A percentile compares a stretch with the other conserved stretches of the same genome.
Conservation (phyloP, 2,888 invertebrate genomes). For the Harpagoxenus sublaevis region DNA sequence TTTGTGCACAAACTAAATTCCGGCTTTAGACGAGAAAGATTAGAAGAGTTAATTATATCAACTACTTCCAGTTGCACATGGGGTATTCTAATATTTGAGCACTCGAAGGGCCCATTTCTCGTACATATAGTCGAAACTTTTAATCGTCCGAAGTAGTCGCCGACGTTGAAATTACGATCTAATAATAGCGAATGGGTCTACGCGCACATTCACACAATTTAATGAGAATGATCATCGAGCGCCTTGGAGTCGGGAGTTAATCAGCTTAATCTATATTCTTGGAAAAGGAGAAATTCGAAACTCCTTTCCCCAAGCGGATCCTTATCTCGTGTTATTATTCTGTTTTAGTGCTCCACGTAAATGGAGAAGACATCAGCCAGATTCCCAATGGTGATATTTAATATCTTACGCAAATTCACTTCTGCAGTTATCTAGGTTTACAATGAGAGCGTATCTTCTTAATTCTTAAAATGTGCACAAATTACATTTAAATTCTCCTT, state of each 20-base stretch:
- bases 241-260: constrained; percentile 13
- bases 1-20: constrained; percentile 11
- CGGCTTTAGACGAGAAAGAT: not conserved
- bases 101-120: not conserved
- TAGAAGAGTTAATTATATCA: constrained; percentile 27
- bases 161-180: constrained; percentile 31
- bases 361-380: constrained; percentile 4
- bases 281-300: not conserved
- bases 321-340: constrained; percentile 33
- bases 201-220: constrained; percentile 14
- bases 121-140: constrained; percentile 27
- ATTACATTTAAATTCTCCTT: not conserved
- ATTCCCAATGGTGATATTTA: not conserved
- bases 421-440: not conserved
- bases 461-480: not conserved
- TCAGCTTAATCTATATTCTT: constrained; percentile 38
- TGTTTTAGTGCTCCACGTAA: constrained; percentile 2
- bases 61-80: not conserved
- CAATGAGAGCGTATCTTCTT: not conserved
- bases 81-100: constrained; percentile 20
- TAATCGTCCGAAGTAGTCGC: constrained; percentile 20
- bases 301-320: not conserved
- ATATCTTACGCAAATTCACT: not conserved
- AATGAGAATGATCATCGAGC: constrained; percentile 26
- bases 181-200: not conserved